Evolutionary conservation across 1,140 invertebrate genomes (phyloP).

Genomic region (Belonocnema kinseyi): DNA sequence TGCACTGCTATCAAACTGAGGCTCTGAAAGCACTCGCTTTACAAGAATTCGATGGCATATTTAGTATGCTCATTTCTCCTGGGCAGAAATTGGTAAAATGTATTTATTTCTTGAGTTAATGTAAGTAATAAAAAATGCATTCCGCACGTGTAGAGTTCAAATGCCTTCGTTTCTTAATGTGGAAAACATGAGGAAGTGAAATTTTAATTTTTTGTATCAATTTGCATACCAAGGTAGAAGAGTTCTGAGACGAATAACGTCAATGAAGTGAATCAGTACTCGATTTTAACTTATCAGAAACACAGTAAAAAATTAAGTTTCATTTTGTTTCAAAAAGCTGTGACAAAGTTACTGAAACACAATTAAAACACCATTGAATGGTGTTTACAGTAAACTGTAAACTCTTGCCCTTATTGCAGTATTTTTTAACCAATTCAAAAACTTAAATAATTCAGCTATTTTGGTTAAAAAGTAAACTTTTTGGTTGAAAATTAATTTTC

Average conservation of each 20-base stretch:
- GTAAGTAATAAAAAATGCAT: background rate
- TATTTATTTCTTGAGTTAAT: constrained; percentile 9
- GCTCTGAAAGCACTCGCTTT: background rate
- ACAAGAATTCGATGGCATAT: background rate
- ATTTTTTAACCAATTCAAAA: no score
- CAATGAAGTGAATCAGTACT: no score
- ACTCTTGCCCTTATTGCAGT: no score
- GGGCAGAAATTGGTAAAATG: background rate
- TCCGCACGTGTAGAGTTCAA: background rate
- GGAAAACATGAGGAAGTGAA: background rate
- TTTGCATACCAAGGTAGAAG: constrained; percentile 5
- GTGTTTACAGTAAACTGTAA: no score
- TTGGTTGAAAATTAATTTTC: no score
- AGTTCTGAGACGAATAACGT: background rate
- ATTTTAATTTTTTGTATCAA: background rate
- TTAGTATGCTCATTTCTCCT: background rate
- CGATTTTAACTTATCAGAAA: no score
- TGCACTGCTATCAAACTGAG: constrained; percentile 1
- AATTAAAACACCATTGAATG: no score
- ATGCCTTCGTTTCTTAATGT: background rate
- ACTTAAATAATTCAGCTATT: no score
- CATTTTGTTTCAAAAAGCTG: no score
- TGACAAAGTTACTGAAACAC: no score
- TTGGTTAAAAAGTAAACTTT: no score
- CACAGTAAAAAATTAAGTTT: no score